Base-by-base conservation (phyloP, 2,888 invertebrate species). In the Mechanitis messenoides region DNA sequence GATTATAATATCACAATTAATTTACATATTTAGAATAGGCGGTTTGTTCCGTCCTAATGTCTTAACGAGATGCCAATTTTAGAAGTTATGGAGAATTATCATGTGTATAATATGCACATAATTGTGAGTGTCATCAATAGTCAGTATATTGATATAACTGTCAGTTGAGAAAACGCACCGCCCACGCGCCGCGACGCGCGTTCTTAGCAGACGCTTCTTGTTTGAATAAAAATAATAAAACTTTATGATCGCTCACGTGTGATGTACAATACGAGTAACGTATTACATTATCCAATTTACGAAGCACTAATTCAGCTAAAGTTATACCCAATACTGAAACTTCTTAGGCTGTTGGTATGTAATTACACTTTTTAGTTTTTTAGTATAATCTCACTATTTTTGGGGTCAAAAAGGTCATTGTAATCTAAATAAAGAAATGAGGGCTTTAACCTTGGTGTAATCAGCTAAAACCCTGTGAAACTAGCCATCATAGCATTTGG, bases 121-220 rank as follows among this genome's bases (percentile, higher is more conserved):
- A 69, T 69, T 67, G 68, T 65, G 73, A 67, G 71, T 71, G 66
- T 65, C 69, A 71, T 72, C 68, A 70, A 69, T 69, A 69, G 68
- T 74, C 74, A 73, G 74, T 69, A 77, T 85, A 83, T 87, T 87
- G 84, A 78, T 81, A 86, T 87, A 87, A 87, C 87, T 86, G 87
- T 87, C 77, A 74, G 75, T 77, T 75, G 83, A 79, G 84, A 83
- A 78, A 81, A 79, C 76, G 80, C 72, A 65, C 72, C 84, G 81
- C 86, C 85, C 82, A 86, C 86, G 81, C 84, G 71, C 66, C 58
- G 58, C 79, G 74, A 73, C 74, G 74, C 68, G 56, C 20, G 6
- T 35, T 6, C 6, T 42, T 46, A 54, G 56, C 45, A 5, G 33
- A 55, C 55, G 53, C 59, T 59, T 58, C 53, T 53, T 33, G 59